These are phyloP conservation scores for Chalcis sispes DNA, from an alignment of 2,888 invertebrate genomes.

Conservation along the genomic window DNA sequence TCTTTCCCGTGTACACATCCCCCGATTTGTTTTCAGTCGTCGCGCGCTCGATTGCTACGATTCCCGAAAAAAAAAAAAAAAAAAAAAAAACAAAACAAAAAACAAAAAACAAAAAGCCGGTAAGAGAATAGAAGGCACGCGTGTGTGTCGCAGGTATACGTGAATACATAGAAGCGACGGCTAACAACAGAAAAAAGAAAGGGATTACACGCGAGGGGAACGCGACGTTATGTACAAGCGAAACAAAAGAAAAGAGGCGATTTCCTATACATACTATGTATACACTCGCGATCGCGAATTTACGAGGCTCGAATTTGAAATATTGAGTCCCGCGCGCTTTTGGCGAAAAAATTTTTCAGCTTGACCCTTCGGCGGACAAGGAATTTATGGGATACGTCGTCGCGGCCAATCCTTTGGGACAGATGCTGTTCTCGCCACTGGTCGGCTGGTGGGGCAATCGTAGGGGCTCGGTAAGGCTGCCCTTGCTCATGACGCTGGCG, in stretches of 20 bases:
- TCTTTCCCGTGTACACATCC: conserved; percentile 18
- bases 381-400: conserved; percentile 90
- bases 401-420: conserved; percentile 91
- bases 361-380: conserved; percentile 87
- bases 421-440: conserved; percentile 90
- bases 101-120: not conserved
- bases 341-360: conserved; percentile 77
- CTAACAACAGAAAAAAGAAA: too few relatives aligned
- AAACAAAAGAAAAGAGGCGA: too few relatives aligned
- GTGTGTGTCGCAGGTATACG: too few relatives aligned
- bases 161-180: too few relatives aligned
- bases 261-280: too few relatives aligned
- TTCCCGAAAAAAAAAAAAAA: not conserved
- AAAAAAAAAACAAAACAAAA: conserved; percentile 8
- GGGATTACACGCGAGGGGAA: too few relatives aligned
- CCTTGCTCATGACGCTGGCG: conserved; percentile 83
- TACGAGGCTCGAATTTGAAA: conserved; percentile 55
- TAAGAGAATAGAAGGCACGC: not conserved
- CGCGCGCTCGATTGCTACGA: conserved; percentile 15
- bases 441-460: conserved; percentile 91
- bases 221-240: too few relatives aligned
- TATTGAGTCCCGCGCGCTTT: conserved; percentile 37
- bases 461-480: conserved; percentile 83
- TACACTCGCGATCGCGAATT: conserved; percentile 33
- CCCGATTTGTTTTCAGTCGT: conserved; percentile 49